phyloP scores from a whole-genome alignment of 2,888 invertebrate species.

The Machimus atricapillus region DNA sequence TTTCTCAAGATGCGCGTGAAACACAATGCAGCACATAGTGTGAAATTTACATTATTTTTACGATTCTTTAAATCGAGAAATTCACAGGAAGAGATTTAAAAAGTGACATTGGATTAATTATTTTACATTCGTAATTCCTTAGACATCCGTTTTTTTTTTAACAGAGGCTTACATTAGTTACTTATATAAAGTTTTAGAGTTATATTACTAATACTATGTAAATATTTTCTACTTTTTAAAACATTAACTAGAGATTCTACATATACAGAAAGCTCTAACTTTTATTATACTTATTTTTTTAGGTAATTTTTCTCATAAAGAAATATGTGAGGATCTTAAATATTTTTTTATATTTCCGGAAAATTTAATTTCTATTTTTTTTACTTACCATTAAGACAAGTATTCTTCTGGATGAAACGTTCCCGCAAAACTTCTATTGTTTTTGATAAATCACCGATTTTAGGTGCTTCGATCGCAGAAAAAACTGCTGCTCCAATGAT shows the following conservation, averaged over 20 bases:
- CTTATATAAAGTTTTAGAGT: background rate
- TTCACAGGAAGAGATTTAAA: background rate
- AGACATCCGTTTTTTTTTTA: background rate
- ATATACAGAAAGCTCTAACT: too few relatives aligned
- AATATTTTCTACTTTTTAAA: background rate
- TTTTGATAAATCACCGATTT: constrained; percentile 68
- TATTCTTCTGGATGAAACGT: constrained; percentile 69
- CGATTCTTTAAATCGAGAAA: background rate
- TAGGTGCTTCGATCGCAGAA: constrained; percentile 78
- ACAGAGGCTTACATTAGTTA: background rate
- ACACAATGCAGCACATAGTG: background rate
- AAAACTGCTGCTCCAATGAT: constrained; percentile 79
- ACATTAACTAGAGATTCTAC: too few relatives aligned
- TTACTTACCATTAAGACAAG: constrained; percentile 72
- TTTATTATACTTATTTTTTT: too few relatives aligned
- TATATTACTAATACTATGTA: background rate
- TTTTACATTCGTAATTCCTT: background rate
- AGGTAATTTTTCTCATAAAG: too few relatives aligned
- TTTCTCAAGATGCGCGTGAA: background rate
- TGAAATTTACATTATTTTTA: background rate
- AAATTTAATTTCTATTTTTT: too few relatives aligned
- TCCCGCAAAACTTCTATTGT: constrained; percentile 66
- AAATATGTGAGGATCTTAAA: too few relatives aligned
- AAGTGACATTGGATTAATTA: background rate
- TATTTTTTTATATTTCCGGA: too few relatives aligned